These are phyloP conservation scores for Tichodroma muraria DNA, from an alignment of 2,113 vertebrate genomes.

Conservation along the genomic window DNA sequence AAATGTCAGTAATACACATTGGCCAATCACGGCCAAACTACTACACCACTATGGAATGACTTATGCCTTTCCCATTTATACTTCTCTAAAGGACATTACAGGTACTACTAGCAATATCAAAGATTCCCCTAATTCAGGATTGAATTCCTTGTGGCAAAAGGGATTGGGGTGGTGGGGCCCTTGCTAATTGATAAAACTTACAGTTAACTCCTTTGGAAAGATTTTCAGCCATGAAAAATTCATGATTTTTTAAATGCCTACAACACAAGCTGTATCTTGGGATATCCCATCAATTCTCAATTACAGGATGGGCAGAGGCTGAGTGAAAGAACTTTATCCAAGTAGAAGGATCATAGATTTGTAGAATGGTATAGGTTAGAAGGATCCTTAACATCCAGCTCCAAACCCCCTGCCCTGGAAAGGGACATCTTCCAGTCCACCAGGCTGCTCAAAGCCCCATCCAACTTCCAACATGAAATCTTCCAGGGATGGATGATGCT, in stretches of 20 bases:
- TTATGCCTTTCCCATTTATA: neutral
- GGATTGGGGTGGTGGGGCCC: fast-evolving
- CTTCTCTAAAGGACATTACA: neutral
- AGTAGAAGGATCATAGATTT: neutral
- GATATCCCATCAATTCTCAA: neutral
- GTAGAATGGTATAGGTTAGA: neutral
- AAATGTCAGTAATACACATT: too few relatives aligned
- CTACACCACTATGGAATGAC: neutral
- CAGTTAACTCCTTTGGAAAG: neutral
- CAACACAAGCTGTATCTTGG: neutral
- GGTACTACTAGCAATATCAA: neutral
- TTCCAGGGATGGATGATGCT: too few relatives aligned
- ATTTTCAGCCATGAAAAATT: neutral
- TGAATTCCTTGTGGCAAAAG: neutral
- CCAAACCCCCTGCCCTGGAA: neutral
- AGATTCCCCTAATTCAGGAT: neutral
- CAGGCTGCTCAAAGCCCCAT: neutral
- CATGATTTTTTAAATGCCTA: neutral
- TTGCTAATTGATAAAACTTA: neutral
- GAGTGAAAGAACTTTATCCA: neutral
- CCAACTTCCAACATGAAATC: neutral
- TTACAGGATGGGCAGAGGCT: neutral
- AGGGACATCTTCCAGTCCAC: neutral
- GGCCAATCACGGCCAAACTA: too few relatives aligned
- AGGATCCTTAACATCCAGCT: neutral